Conservation (phyloP, 2,797 vertebrate genomes). For the Cryptoblepharus egeriae region DNA sequence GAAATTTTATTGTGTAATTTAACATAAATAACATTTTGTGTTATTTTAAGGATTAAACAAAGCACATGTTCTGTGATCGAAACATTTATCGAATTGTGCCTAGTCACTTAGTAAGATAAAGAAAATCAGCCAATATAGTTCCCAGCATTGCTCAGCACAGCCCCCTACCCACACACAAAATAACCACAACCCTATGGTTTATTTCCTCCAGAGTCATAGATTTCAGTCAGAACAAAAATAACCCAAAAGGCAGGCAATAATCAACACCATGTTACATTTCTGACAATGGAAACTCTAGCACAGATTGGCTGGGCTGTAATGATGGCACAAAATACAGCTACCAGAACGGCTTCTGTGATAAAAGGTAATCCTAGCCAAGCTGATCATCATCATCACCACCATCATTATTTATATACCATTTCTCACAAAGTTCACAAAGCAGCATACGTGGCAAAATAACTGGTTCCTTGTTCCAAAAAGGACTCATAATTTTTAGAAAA, state of each 20-base stretch:
- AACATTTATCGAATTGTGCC: neutral
- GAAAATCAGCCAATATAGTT: neutral
- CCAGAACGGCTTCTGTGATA: too few species aligned
- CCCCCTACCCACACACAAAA: neutral
- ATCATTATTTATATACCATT: too few species aligned
- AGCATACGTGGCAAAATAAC: too few species aligned
- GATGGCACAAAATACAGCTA: neutral
- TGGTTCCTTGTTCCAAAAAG: too few species aligned
- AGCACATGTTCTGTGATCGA: neutral
- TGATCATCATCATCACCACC: too few species aligned
- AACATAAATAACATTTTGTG: neutral
- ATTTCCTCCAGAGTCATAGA: rapidly evolving
- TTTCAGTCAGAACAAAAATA: neutral
- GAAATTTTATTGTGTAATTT: too few species aligned
- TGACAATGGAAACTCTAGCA: rapidly evolving
- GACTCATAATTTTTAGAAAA: too few species aligned
- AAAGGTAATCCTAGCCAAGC: neutral
- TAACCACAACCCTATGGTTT: neutral
- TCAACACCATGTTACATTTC: rapidly evolving
- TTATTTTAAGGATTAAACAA: neutral
- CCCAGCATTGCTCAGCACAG: neutral
- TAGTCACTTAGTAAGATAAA: neutral
- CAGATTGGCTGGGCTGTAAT: neutral
- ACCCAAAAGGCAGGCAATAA: rapidly evolving
- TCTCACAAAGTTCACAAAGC: too few species aligned